Evolutionary conservation across 2,797 vertebrate genomes (phyloP).

Genomic region (Enteromius viviparus): DNA sequence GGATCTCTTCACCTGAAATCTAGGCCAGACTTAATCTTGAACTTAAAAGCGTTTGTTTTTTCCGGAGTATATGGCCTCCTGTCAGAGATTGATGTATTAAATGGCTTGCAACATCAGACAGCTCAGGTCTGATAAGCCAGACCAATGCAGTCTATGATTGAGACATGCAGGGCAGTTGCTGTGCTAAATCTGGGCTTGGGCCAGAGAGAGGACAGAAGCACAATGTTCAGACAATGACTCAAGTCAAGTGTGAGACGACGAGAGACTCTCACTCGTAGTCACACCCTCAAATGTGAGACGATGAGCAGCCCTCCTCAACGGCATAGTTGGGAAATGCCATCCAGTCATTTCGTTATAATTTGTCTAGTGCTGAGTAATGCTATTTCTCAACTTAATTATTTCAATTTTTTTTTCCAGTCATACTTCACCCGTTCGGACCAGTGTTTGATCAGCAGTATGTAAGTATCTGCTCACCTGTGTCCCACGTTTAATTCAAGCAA

Average conservation of each 20-base stretch:
- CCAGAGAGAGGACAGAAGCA: conserved; percentile 37
- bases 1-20: neutral
- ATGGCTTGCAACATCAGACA: neutral
- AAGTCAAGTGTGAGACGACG: conserved; percentile 48
- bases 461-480: conserved; percentile 73
- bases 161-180: conserved; percentile 33
- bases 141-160: neutral
- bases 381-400: neutral
- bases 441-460: conserved; percentile 81
- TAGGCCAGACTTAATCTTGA: neutral
- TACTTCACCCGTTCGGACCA: conserved; percentile 80
- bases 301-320: conserved; percentile 8
- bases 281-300: conserved; percentile 7
- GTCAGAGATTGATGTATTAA: neutral
- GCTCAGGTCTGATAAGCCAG: conserved; percentile 5
- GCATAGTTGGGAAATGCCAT: conserved; percentile 14
- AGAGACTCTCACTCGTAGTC: neutral
- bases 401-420: conserved; percentile 74
- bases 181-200: conserved; percentile 39
- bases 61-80: neutral
- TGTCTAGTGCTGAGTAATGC: conserved; percentile 49
- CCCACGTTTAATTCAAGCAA: neutral
- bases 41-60: neutral
- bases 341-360: neutral
- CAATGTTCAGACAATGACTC: conserved; percentile 59